These are phyloP conservation scores for Drosophila sturtevanti DNA, from an alignment of 1,140 invertebrate genomes.

Conservation along the genomic window DNA sequence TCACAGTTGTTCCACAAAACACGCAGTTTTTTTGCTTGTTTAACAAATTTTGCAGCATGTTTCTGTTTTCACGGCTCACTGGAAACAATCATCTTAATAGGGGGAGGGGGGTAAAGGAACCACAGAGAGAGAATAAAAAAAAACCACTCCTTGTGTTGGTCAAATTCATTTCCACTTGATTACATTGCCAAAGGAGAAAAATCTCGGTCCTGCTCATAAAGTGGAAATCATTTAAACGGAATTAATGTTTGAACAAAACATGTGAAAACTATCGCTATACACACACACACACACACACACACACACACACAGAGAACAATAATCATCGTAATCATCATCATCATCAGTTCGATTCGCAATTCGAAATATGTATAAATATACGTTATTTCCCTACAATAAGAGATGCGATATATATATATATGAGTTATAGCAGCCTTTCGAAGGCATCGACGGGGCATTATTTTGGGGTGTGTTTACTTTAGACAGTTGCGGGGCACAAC, in stretches of 20 bases:
- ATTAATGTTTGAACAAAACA: constrained; percentile 80
- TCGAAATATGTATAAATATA: constrained; percentile 12
- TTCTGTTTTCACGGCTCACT: constrained; percentile 62
- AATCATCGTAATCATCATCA: background rate
- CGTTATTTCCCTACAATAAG: background rate
- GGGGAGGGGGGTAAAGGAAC: constrained; percentile 43
- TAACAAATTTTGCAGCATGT: constrained; percentile 25
- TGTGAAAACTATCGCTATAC: constrained; percentile 69
- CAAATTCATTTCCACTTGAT: constrained; percentile 79
- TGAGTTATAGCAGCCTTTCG: constrained; percentile 18
- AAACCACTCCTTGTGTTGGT: constrained; percentile 74
- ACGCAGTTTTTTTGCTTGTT: constrained; percentile 38
- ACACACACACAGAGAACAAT: too few relatives aligned
- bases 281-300: too few relatives aligned
- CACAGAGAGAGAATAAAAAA: constrained; percentile 31
- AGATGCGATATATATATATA: background rate
- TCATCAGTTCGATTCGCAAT: constrained; percentile 24
- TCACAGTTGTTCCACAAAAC: constrained; percentile 46
- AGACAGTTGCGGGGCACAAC: constrained; percentile 41
- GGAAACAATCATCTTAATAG: constrained; percentile 70
- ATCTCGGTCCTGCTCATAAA: constrained; percentile 12
- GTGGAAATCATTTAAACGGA: constrained; percentile 74
- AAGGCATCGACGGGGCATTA: background rate
- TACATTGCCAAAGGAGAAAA: constrained; percentile 49
- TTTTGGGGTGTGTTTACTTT: constrained; percentile 22